Percentiles rank a stretch among this genome's conserved stretches.
Evolutionary conservation across 2,113 vertebrate genomes (phyloP).

Genomic region (Bufo gargarizans): DNA sequence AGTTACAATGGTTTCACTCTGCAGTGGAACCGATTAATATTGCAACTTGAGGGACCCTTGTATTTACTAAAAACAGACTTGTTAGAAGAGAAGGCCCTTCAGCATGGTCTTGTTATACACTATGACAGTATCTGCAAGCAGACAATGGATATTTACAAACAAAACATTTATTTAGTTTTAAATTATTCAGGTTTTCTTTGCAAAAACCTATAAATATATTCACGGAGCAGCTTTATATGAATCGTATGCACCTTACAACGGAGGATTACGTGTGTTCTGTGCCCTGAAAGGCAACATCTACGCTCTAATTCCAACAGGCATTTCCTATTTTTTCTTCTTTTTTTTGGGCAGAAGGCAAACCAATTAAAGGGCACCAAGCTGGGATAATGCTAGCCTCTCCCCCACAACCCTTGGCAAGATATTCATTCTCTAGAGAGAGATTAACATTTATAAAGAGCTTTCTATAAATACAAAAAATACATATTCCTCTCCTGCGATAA

Average conservation of each 20-base stretch:
- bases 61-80: too few relatives aligned
- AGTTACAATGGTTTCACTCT: too few relatives aligned
- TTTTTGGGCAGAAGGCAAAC: background rate
- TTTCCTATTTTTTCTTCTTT: background rate
- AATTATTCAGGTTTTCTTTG: too few relatives aligned
- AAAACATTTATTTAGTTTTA: too few relatives aligned
- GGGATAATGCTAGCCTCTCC: slow-evolving; percentile 34
- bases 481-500: background rate
- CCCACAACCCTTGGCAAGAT: slow-evolving; percentile 1
- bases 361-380: slow-evolving; percentile 39
- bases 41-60: too few relatives aligned
- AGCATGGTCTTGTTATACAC: too few relatives aligned
- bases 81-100: too few relatives aligned
- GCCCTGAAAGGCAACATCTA: background rate
- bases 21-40: too few relatives aligned
- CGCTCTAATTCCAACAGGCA: background rate
- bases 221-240: background rate
- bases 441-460: slow-evolving; percentile 47
- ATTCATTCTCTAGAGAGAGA: slow-evolving; percentile 37
- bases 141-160: too few relatives aligned
- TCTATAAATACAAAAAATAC: slow-evolving; percentile 22
- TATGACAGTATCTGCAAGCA: too few relatives aligned
- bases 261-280: background rate
- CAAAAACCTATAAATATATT: too few relatives aligned
- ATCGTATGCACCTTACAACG: background rate